A percentile compares a stretch with the other conserved stretches of the same genome.
Evolutionary conservation across 1,140 invertebrate species (phyloP).

Genomic region (Saccostrea echinata): DNA sequence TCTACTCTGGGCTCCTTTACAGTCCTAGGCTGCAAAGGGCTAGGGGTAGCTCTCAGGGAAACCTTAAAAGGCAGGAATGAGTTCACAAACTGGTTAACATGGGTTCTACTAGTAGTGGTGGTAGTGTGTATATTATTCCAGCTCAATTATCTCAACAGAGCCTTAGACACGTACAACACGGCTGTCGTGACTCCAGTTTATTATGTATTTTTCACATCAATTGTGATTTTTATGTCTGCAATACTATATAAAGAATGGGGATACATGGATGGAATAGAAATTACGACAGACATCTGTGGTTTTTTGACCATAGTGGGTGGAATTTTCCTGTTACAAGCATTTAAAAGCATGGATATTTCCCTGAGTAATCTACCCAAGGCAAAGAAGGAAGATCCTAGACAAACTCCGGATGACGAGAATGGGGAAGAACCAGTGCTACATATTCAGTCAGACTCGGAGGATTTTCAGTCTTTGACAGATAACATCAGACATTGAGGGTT

Average conservation of each 20-base stretch:
- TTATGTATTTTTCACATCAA: conserved; percentile 97
- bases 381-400: conserved; percentile 12
- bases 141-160: conserved; percentile 96
- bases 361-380: conserved; percentile 81
- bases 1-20: conserved; percentile 95
- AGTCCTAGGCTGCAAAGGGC: conserved; percentile 96
- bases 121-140: conserved; percentile 88
- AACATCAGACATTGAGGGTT: background rate
- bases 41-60: conserved; percentile 92
- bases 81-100: conserved; percentile 86
- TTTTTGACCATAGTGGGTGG: conserved; percentile 93
- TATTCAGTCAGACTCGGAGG: conserved; percentile 1
- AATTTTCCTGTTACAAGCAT: conserved; percentile 94
- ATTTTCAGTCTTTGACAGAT: conserved; percentile 25
- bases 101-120: conserved; percentile 88
- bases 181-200: conserved; percentile 97
- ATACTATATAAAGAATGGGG: conserved; percentile 87
- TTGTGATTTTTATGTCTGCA: conserved; percentile 92
- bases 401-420: background rate
- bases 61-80: conserved; percentile 83
- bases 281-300: conserved; percentile 92
- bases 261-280: conserved; percentile 87
- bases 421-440: background rate
- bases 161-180: conserved; percentile 96
- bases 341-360: conserved; percentile 90